These are phyloP conservation scores for Pocota personata DNA, from an alignment of 2,888 invertebrate genomes.

Conservation along the genomic window DNA sequence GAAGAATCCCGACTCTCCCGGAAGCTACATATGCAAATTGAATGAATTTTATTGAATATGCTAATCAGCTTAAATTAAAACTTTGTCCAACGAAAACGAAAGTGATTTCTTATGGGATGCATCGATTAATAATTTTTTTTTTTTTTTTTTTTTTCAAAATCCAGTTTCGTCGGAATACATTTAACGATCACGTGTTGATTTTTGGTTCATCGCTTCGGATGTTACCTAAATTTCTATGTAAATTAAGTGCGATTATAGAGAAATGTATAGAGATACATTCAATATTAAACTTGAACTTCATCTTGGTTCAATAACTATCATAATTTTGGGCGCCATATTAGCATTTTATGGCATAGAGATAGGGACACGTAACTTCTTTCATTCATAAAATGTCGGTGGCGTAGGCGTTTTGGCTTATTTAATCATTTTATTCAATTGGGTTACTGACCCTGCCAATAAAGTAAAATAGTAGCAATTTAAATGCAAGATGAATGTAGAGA, in stretches of 20 bases:
- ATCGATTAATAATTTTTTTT: background rate
- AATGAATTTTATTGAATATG: background rate
- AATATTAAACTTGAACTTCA: conserved; percentile 57
- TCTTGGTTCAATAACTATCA: conserved; percentile 4
- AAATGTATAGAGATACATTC: background rate
- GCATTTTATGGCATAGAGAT: background rate
- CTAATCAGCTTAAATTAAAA: background rate
- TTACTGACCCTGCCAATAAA: conserved; percentile 17
- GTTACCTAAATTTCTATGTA: conserved; percentile 36
- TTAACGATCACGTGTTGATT: conserved; percentile 4
- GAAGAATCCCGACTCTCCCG: background rate
- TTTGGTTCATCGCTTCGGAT: background rate
- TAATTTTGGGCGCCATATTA: background rate
- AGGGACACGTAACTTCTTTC: background rate
- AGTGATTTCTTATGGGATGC: background rate
- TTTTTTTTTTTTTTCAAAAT: background rate
- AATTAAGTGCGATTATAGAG: background rate
- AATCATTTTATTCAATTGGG: conserved; percentile 26
- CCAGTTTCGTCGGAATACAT: conserved; percentile 1
- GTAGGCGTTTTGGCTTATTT: background rate
- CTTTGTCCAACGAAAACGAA: conserved; percentile 1
- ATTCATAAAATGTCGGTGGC: conserved; percentile 13
- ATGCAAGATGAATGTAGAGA: background rate
- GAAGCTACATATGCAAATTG: background rate
- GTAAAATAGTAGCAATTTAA: background rate